phyloP scores from a whole-genome alignment of 2,888 invertebrate genomes.

The Allolobophora icterica region DNA sequence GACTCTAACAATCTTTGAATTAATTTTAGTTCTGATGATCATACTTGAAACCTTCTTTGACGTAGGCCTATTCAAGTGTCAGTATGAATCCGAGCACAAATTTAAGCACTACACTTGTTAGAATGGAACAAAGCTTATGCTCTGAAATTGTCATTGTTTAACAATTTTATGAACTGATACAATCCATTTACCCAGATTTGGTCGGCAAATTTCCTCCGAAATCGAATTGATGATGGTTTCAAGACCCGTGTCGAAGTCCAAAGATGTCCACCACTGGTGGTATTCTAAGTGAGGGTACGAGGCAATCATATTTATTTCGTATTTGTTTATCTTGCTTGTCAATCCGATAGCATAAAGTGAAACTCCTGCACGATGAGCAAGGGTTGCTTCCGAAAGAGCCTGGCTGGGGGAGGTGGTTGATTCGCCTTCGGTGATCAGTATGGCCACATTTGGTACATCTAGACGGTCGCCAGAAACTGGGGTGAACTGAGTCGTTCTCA shows the following conservation, averaged over 20 bases:
- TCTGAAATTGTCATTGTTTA: neutral
- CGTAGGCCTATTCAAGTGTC: no score
- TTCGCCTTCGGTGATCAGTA: slow-evolving; percentile 34
- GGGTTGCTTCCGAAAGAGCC: slow-evolving; percentile 19
- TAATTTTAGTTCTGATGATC: no score
- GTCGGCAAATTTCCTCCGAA: slow-evolving; percentile 32
- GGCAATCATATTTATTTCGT: slow-evolving; percentile 22
- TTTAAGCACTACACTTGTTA: no score
- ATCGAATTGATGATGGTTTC: neutral
- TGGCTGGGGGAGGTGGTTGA: neutral
- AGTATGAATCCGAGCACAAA: no score
- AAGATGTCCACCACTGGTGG: slow-evolving; percentile 37
- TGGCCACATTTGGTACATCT: slow-evolving; percentile 36
- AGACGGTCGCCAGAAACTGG: slow-evolving; percentile 29
- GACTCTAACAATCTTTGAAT: no score
- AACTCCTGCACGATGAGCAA: slow-evolving; percentile 23
- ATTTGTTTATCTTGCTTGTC: neutral
- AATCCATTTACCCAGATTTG: slow-evolving; percentile 26
- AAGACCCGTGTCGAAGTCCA: slow-evolving; percentile 28
- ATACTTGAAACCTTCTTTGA: no score
- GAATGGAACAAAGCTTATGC: no score
- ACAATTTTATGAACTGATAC: neutral
- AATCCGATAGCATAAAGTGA: slow-evolving; percentile 31
- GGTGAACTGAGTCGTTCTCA: slow-evolving; percentile 31
- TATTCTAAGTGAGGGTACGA: slow-evolving; percentile 36